Evolutionary conservation across 2,888 invertebrate genomes (phyloP).

Genomic region (Ophion costatus): DNA sequence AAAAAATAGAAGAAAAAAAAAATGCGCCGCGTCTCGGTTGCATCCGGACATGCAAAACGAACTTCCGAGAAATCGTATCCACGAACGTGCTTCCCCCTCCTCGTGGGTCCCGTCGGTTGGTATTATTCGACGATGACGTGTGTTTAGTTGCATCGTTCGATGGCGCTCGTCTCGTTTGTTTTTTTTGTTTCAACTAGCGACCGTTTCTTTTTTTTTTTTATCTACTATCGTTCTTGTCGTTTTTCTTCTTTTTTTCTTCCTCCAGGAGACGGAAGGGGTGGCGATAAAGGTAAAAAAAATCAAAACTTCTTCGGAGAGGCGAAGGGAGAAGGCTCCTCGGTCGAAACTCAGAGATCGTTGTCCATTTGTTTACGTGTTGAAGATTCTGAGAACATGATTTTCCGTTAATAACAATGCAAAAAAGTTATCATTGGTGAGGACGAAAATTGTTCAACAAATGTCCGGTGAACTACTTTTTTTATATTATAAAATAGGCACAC

Average conservation of each 20-base stretch:
- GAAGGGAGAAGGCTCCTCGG: no score
- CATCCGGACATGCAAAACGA: slow-evolving; percentile 44
- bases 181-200: background rate
- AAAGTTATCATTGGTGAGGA: no score
- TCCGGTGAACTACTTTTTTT: no score
- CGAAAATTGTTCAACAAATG: no score
- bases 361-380: no score
- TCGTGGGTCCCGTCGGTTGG: background rate
- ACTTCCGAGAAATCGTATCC: slow-evolving; percentile 49
- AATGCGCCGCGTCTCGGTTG: slow-evolving; percentile 30
- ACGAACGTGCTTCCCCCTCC: background rate
- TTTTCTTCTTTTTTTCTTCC: background rate
- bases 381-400: no score
- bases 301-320: no score
- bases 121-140: slow-evolving; percentile 50
- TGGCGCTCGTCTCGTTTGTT: background rate
- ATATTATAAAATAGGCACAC: no score
- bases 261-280: no score
- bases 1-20: slow-evolving; percentile 10
- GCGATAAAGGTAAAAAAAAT: no score
- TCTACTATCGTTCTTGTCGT: background rate
- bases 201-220: background rate
- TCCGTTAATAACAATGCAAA: no score
- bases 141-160: background rate
- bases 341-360: no score